These are phyloP conservation scores for Drosophila anomalata DNA, from an alignment of 2,888 invertebrate genomes.

Conservation along the genomic window DNA sequence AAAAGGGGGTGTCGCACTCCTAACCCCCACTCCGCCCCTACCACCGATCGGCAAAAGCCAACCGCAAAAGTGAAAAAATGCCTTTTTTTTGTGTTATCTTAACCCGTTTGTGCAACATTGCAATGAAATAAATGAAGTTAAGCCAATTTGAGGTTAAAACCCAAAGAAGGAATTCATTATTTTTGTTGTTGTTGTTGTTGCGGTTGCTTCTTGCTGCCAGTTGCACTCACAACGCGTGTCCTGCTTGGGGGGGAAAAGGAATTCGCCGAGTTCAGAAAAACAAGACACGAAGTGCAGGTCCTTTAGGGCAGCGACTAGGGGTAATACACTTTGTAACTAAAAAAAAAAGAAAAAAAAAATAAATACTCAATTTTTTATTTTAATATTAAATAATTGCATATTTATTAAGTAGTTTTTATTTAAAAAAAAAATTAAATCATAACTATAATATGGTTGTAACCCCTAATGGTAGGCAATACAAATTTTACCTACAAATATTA, in stretches of 20 bases:
- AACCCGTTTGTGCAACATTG: constrained; percentile 36
- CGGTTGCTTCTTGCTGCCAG: constrained; percentile 13
- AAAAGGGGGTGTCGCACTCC: neutral
- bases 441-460: neutral
- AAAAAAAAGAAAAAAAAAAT: neutral
- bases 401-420: neutral
- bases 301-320: neutral
- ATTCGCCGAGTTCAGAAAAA: constrained; percentile 29
- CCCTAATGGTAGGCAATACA: neutral
- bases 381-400: too few species aligned
- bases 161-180: constrained; percentile 73
- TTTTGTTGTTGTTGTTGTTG: constrained; percentile 30
- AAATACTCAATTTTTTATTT: neutral
- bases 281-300: neutral
- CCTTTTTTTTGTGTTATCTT: constrained; percentile 57
- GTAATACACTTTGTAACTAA: neutral
- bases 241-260: constrained; percentile 46
- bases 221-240: constrained; percentile 46
- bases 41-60: constrained; percentile 19
- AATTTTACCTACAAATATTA: neutral
- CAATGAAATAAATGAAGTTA: constrained; percentile 75
- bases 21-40: neutral
- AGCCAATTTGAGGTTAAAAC: constrained; percentile 75
- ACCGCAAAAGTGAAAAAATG: constrained; percentile 62
- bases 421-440: neutral